A percentile compares a stretch with the other conserved stretches of the same genome.
Conservation (phyloP, 2,888 invertebrate species). For the Melanophora roralis region DNA sequence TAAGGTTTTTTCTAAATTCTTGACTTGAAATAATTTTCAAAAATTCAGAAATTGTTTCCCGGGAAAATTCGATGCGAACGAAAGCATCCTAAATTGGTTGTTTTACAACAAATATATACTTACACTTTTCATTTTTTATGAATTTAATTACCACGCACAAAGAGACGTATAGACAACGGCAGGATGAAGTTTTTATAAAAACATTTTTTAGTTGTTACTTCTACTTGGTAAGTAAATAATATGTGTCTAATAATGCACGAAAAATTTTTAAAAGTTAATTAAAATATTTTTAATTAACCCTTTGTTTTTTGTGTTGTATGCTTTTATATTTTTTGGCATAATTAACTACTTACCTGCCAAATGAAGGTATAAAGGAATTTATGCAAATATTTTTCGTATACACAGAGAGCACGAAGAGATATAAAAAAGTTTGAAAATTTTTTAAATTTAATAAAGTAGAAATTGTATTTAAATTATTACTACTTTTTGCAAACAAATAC, state of each 20-base stretch:
- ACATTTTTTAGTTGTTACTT: not conserved
- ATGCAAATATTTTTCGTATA: conserved; percentile 7
- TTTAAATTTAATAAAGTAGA: not conserved
- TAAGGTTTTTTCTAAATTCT: too few species aligned
- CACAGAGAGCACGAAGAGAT: not conserved
- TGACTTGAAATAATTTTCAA: too few species aligned
- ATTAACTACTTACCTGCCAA: conserved; percentile 8
- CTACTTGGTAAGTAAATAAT: not conserved
- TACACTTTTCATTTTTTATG: not conserved
- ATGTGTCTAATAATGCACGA: not conserved
- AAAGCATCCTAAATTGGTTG: too few species aligned
- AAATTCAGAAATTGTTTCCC: too few species aligned
- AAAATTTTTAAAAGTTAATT: conserved; percentile 40
- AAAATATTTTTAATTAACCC: conserved; percentile 49
- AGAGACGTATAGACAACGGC: not conserved
- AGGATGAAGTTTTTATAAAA: not conserved
- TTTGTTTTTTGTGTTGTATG: not conserved
- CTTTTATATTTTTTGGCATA: conserved; percentile 8
- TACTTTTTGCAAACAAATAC: not conserved
- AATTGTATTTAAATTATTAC: too few species aligned
- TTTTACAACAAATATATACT: not conserved
- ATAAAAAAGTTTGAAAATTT: not conserved
- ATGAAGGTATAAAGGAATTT: conserved; percentile 14
- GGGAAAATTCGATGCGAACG: too few species aligned
- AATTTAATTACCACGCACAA: conserved; percentile 3